phyloP scores from a whole-genome alignment of 2,888 invertebrate genomes.

The Synanthedon andrenaeformis region DNA sequence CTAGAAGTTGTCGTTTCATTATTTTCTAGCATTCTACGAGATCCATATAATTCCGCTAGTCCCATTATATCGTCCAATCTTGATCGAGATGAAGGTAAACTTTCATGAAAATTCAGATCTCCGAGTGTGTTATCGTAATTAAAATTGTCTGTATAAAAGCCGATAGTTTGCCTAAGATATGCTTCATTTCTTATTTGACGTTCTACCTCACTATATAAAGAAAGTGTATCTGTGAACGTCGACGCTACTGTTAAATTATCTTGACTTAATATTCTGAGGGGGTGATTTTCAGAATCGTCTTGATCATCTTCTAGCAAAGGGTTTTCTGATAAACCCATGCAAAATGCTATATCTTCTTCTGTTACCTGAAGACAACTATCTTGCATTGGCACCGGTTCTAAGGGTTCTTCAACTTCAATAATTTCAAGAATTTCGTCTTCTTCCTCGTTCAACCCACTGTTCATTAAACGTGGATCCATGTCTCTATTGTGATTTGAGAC shows the following conservation, averaged over 20 bases:
- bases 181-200: conserved; percentile 73
- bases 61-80: conserved; percentile 86
- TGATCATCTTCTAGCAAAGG: conserved; percentile 79
- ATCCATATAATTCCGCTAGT: conserved; percentile 84
- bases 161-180: conserved; percentile 68
- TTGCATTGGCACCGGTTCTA: conserved; percentile 87
- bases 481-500: conserved; percentile 70
- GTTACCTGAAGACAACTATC: conserved; percentile 91
- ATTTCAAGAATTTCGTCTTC: conserved; percentile 84
- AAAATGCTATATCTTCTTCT: conserved; percentile 91
- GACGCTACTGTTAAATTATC: conserved; percentile 92
- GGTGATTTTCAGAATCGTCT: conserved; percentile 81
- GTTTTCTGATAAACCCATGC: conserved; percentile 81
- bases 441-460: conserved; percentile 43
- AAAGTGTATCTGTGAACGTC: conserved; percentile 84
- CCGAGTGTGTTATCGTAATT: conserved; percentile 34
- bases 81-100: conserved; percentile 52
- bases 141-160: conserved; percentile 68
- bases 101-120: conserved; percentile 60
- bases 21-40: conserved; percentile 80
- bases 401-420: conserved; percentile 82
- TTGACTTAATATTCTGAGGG: conserved; percentile 88
- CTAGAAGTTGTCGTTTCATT: conserved; percentile 64
- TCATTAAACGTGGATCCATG: conserved; percentile 59
- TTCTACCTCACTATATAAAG: conserved; percentile 76